Conservation (phyloP, 2,888 invertebrate genomes). For the Augiades crinisus region DNA sequence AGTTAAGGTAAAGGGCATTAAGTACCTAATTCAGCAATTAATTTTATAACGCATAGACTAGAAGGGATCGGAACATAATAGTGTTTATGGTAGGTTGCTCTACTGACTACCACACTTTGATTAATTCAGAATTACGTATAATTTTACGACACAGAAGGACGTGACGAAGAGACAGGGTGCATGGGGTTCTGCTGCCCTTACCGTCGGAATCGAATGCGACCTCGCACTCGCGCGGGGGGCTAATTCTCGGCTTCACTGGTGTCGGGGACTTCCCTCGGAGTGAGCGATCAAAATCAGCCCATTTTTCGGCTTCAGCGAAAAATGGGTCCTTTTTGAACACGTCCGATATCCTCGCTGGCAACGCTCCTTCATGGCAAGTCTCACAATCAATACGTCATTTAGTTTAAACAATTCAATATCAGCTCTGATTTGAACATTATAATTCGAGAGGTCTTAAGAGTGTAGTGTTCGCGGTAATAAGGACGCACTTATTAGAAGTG, state of each 20-base stretch:
- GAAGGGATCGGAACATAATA: background rate
- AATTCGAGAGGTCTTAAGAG: constrained; percentile 40
- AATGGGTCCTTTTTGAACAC: constrained; percentile 74
- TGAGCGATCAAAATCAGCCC: constrained; percentile 80
- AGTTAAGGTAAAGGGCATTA: constrained; percentile 1
- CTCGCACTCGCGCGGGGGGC: constrained; percentile 85
- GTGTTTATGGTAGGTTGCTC: constrained; percentile 3
- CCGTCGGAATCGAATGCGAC: constrained; percentile 89
- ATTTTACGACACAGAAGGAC: constrained; percentile 40
- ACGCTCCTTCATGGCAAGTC: constrained; percentile 76
- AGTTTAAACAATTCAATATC: constrained; percentile 26
- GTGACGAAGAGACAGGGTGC: constrained; percentile 67
- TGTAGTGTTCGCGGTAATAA: constrained; percentile 62
- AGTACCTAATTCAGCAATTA: constrained; percentile 5
- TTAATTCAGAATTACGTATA: constrained; percentile 12
- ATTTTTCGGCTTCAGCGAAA: constrained; percentile 78
- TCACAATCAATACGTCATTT: constrained; percentile 59
- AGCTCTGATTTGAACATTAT: constrained; percentile 15
- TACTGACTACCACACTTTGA: constrained; percentile 8
- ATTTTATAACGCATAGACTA: background rate
- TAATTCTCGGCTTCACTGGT: constrained; percentile 86
- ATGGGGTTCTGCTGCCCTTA: constrained; percentile 77
- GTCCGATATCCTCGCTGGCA: constrained; percentile 70
- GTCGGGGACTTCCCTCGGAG: constrained; percentile 84
- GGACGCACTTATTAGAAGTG: constrained; percentile 37